A percentile compares a stretch with the other conserved stretches of the same genome.
phyloP scores from a whole-genome alignment of 2,888 invertebrate species.

The Tachina grossa region DNA sequence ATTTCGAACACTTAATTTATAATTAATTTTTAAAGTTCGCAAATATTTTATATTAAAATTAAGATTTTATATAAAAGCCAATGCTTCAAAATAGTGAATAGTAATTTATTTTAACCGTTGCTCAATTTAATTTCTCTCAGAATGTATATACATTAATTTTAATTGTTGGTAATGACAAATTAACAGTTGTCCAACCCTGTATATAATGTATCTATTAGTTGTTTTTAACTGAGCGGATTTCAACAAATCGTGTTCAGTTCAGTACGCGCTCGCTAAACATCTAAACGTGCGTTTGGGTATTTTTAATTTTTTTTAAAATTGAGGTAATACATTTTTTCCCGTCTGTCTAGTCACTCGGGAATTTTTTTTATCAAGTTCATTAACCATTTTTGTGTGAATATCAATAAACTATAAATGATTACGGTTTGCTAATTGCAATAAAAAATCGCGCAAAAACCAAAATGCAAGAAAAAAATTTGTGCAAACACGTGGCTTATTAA shows the following conservation, averaged over 20 bases:
- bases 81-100: too few relatives aligned
- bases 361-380: constrained; percentile 52
- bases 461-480: not conserved
- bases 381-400: constrained; percentile 15
- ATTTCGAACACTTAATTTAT: too few relatives aligned
- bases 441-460: not conserved
- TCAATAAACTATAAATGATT: not conserved
- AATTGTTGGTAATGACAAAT: not conserved
- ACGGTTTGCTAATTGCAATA: not conserved
- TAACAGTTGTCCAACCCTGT: constrained; percentile 17
- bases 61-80: too few relatives aligned
- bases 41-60: too few relatives aligned
- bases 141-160: too few relatives aligned
- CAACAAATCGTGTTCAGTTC: constrained; percentile 51
- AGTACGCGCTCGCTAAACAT: constrained; percentile 69
- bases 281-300: constrained; percentile 59
- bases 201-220: not conserved
- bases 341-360: not conserved
- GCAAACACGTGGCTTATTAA: constrained; percentile 48
- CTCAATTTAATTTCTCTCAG: too few relatives aligned
- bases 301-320: constrained; percentile 53
- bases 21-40: too few relatives aligned
- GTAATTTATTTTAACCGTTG: too few relatives aligned
- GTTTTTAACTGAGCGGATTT: constrained; percentile 27
- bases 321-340: constrained; percentile 51